Conservation (phyloP, 2,797 vertebrate genomes). For the Falco columbarius region DNA sequence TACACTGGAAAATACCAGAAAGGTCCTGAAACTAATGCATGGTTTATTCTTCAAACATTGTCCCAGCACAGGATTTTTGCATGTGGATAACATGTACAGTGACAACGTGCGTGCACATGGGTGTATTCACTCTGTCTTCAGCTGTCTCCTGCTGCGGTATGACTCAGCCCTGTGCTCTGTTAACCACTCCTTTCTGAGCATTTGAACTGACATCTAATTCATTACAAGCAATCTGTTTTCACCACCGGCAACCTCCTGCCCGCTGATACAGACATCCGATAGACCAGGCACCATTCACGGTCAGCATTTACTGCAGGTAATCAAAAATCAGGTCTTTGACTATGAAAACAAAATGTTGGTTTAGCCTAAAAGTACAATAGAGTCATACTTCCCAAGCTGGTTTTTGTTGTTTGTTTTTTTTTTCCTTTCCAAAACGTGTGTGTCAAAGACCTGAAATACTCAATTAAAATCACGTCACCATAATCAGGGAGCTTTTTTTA, state of each 20-base stretch:
- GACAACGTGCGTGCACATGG: neutral
- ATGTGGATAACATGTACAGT: rapidly evolving
- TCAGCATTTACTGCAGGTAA: neutral
- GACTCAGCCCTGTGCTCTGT: constrained; percentile 62
- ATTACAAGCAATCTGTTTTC: constrained; percentile 81
- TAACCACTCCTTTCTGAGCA: constrained; percentile 72
- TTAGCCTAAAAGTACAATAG: neutral
- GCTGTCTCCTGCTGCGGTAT: neutral
- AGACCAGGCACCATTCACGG: neutral
- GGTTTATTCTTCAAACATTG: neutral
- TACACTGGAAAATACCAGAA: neutral
- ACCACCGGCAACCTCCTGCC: constrained; percentile 65
- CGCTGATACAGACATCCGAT: constrained; percentile 56
- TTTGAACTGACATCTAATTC: constrained; percentile 84
- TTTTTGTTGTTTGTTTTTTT: neutral
- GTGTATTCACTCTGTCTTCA: neutral
- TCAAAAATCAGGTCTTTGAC: neutral
- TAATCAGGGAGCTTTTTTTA: neutral
- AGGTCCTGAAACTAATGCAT: neutral
- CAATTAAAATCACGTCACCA: neutral
- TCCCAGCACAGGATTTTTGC: neutral
- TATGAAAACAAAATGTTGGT: neutral
- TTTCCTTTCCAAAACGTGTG: neutral
- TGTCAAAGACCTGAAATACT: neutral
- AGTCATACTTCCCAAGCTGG: neutral